Base-by-base conservation (phyloP, 2,888 invertebrate genomes). In the Drosophila engyochracea region DNA sequence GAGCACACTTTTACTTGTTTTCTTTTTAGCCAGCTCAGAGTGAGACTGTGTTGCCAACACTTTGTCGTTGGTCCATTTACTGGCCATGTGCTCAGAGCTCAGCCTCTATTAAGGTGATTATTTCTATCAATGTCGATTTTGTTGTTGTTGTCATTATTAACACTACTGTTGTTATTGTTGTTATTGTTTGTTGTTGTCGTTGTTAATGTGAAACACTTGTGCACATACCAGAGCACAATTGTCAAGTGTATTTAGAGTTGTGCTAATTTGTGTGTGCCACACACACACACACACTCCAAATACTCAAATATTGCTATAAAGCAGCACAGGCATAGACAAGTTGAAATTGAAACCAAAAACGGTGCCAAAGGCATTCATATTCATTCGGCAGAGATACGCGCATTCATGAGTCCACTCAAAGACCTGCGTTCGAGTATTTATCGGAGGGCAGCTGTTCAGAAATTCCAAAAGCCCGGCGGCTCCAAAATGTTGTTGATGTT, bases 41-140 rank as follows among this genome's bases (percentile, higher is more conserved):
- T 35, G 47, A 28, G 33, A 28, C 51, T 57, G 28, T 39, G 28
- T 57, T 39, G 28, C 39, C 57, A 57, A n/a, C n/a, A 39, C 57
- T 57, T 41, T 35, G 58, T 22, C n/a, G 47, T 31, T 76, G 82
- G 79, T 74, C 82, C 86, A 79, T 73, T 81, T 74, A 70, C 60
- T 70, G 85, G 62, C 75, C 77, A 72, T 81, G 65, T 57, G 63
- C 49, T 63, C 37, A 33, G 25, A 25, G 25, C 61, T 62, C 49
- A 75, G 72, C 52, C 70, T 67, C 71, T 58, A 79, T 79, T 73
- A 63, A 75, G 73, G 73, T 78, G 84, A 85, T 86, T 83, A 83
- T 71, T 74, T 71, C 60, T 74, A 85, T 85, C 82, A 85, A 82
- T 85, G 84, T 81, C 79, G 79, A 69, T 64, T 59, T 65, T 76